Evolutionary conservation across 2,113 vertebrate species (phyloP), one percentile per base, ranked within the genome.

Genomic region (Labeo catla): DNA sequence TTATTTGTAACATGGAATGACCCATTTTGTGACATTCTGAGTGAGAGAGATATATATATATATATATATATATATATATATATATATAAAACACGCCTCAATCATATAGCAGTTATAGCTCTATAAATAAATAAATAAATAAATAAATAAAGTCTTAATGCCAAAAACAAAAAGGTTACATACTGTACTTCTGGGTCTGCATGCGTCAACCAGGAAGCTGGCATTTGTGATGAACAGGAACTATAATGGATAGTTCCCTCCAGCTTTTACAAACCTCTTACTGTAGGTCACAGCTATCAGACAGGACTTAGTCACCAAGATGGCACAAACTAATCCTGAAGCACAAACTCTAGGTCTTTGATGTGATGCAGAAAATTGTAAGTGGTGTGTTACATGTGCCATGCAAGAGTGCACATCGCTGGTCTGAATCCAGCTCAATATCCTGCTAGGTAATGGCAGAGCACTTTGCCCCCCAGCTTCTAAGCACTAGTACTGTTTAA

Each of bases 341-440:
- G 57, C 34, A 36, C 19, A 39, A 68, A 23, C 45, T 10, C 65
- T 49, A 70, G 45, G 45, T 19, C 49, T 83, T 72, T 83, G 81
- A 72, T 83, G 81, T 83, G 81, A 39, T 54, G 81, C 45, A 68
- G 81, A 83, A 83, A 83, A 70, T 70, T 34, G 63, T 68, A 45
- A 68, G 63, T 50, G 63, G 7, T 57, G 34, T 57, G 19, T 23
- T 74, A 43, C 68, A 84, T 43, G 50, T 1, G 45, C 23, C 13
- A 77, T 70, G 76, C 23, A 52, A 74, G 65, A 87, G 86, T 73
- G 73, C 61, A 66, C 54, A 77, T 83, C 76, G 16, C 19, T 63
- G 77, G 19, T 61, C 21, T 59, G 72, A 68, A 66, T 78, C 34
- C 11, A 70, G 47, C 73, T 80, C 68, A 82, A n/a, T 76, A 23